phyloP scores from a whole-genome alignment of 2,797 vertebrate genomes.

The Margarornis squamiger region DNA sequence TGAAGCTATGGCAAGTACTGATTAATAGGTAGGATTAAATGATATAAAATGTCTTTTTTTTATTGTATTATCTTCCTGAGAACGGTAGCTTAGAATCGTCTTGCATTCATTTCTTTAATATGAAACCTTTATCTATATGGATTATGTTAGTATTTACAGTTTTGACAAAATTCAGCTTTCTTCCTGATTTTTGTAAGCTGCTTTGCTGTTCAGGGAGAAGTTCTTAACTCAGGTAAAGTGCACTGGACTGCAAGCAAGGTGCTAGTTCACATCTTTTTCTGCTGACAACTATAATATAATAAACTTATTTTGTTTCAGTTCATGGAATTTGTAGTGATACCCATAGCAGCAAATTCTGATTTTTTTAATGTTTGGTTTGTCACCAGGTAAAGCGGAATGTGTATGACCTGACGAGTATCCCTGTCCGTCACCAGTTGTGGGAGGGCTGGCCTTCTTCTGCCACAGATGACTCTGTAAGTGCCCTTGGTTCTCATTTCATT shows the following conservation, averaged over 20 bases:
- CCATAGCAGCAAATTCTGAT: background rate
- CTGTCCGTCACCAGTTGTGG: slow-evolving; percentile 96
- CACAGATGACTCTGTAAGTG: slow-evolving; percentile 91
- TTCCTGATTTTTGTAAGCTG: background rate
- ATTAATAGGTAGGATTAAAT: background rate
- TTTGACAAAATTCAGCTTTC: background rate
- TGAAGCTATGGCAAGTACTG: background rate
- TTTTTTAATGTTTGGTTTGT: background rate
- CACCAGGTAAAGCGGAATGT: slow-evolving; percentile 94
- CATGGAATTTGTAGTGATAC: background rate
- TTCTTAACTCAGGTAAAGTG: background rate
- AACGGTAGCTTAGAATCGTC: background rate
- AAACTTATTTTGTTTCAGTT: background rate
- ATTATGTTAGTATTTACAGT: background rate
- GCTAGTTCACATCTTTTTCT: background rate
- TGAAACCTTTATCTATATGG: background rate
- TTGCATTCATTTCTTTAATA: background rate
- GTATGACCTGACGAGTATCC: slow-evolving; percentile 98
- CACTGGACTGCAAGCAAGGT: background rate
- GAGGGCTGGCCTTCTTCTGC: slow-evolving; percentile 96
- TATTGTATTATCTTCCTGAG: background rate
- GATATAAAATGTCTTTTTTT: background rate
- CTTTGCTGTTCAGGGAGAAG: background rate
- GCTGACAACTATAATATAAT: background rate
- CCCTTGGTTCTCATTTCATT: slow-evolving; percentile 61